Percentiles rank a stretch among this genome's conserved stretches.
Evolutionary conservation across 1,140 invertebrate species (phyloP).

Genomic region (Pseudoatta argentina): DNA sequence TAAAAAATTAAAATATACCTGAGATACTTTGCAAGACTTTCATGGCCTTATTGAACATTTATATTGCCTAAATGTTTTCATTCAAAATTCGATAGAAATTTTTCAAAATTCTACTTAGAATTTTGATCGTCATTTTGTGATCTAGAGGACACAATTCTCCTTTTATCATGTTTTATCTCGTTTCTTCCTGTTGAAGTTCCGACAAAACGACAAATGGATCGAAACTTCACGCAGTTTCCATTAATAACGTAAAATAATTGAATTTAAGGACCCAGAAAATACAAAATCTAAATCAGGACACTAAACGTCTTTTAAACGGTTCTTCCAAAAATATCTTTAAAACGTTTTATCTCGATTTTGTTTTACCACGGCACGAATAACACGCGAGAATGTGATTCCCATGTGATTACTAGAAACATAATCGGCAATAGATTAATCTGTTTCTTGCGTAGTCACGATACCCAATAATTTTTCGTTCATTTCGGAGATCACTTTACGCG

Average conservation of each 20-base stretch:
- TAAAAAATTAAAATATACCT: not conserved
- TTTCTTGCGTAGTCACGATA: not conserved
- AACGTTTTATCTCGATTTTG: no score
- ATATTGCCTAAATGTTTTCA: not conserved
- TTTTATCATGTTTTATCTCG: not conserved
- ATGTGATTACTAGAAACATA: constrained; percentile 3
- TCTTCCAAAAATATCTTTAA: no score
- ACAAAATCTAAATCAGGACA: no score
- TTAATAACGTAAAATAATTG: not conserved
- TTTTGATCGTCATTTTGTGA: not conserved
- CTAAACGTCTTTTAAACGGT: no score
- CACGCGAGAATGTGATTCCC: not conserved
- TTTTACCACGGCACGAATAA: not conserved
- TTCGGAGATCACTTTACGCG: constrained; percentile 1
- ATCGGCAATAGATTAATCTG: constrained; percentile 11
- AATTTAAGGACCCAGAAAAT: not conserved
- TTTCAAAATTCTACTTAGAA: not conserved
- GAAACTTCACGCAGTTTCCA: not conserved
- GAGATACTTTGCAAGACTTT: not conserved
- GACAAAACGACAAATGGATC: not conserved
- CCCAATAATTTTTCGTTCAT: constrained; percentile 1
- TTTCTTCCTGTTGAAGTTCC: not conserved
- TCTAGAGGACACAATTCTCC: not conserved
- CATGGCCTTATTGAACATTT: not conserved
- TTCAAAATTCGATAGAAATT: not conserved